A percentile compares a stretch with the other conserved stretches of the same genome.
These are phyloP conservation scores for Odontocerum albicorne DNA, from an alignment of 2,888 invertebrate genomes.

Conservation along the genomic window DNA sequence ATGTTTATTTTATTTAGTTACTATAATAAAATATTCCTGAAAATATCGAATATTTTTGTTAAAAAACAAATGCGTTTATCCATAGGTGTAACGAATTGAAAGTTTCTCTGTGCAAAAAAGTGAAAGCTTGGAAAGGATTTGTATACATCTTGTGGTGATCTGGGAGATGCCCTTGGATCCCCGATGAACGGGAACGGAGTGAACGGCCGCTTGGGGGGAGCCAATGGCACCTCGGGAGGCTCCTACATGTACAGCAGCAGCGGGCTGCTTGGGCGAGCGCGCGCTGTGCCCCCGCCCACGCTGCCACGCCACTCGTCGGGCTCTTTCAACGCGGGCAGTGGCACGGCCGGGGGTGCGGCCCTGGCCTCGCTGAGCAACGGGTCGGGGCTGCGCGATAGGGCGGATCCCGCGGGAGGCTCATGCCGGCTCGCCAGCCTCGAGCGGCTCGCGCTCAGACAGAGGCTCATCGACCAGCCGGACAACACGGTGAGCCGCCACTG, in stretches of 20 bases:
- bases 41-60: no score
- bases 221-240: slow-evolving; percentile 60
- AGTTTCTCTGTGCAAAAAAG: no score
- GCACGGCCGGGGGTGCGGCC: slow-evolving; percentile 67
- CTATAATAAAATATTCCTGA: no score
- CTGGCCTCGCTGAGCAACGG: slow-evolving; percentile 72
- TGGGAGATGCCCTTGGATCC: slow-evolving; percentile 41
- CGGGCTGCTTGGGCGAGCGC: slow-evolving; percentile 60
- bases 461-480: slow-evolving; percentile 68
- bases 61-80: no score
- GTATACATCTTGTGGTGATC: not conserved
- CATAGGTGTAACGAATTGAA: no score
- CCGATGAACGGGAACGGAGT: slow-evolving; percentile 60
- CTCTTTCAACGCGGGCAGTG: slow-evolving; percentile 73
- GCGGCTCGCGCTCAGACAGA: slow-evolving; percentile 78
- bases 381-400: slow-evolving; percentile 62
- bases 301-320: slow-evolving; percentile 79
- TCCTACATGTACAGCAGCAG: slow-evolving; percentile 66
- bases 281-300: slow-evolving; percentile 77
- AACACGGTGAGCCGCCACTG: slow-evolving; percentile 47
- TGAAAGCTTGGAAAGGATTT: no score
- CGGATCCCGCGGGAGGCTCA: slow-evolving; percentile 72
- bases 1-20: no score
- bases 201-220: slow-evolving; percentile 52
- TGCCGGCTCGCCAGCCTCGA: slow-evolving; percentile 81